These are phyloP conservation scores for Ceratosolen fusciceps DNA, from an alignment of 1,140 invertebrate genomes.

Conservation along the genomic window DNA sequence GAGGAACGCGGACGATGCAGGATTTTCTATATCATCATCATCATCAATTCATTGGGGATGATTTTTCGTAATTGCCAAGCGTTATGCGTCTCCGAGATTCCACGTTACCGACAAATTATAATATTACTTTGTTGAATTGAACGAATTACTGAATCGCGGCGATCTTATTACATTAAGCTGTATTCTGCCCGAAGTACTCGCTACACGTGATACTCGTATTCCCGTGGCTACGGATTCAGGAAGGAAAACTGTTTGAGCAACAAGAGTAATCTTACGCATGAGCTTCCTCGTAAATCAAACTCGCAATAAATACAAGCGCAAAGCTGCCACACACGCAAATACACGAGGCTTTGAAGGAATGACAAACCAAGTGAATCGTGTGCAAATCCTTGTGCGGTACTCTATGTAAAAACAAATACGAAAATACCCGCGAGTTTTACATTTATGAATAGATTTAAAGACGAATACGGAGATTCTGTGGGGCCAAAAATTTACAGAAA, in stretches of 20 bases:
- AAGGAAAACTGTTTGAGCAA: not conserved
- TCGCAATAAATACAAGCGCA: not conserved
- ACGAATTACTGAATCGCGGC: too few species aligned
- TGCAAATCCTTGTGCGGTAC: not conserved
- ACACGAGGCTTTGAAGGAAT: not conserved
- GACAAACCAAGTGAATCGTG: not conserved
- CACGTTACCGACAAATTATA: too few species aligned
- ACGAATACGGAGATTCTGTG: too few species aligned
- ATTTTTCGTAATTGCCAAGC: not conserved
- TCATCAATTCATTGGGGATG: conserved; percentile 16
- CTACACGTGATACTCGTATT: too few species aligned
- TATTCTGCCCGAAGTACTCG: too few species aligned
- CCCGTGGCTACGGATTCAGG: too few species aligned
- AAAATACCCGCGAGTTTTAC: not conserved
- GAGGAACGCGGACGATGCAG: not conserved
- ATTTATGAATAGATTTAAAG: too few species aligned
- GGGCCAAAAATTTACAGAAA: too few species aligned
- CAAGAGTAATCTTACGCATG: not conserved
- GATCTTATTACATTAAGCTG: too few species aligned
- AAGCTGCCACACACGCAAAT: not conserved
- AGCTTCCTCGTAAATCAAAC: conserved; percentile 11
- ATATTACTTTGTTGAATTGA: too few species aligned
- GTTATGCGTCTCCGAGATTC: too few species aligned
- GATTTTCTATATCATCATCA: conserved; percentile 51
- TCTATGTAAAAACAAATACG: not conserved